Evolutionary conservation across 2,113 vertebrate genomes (phyloP).

Genomic region (Hippopotamus amphibius): DNA sequence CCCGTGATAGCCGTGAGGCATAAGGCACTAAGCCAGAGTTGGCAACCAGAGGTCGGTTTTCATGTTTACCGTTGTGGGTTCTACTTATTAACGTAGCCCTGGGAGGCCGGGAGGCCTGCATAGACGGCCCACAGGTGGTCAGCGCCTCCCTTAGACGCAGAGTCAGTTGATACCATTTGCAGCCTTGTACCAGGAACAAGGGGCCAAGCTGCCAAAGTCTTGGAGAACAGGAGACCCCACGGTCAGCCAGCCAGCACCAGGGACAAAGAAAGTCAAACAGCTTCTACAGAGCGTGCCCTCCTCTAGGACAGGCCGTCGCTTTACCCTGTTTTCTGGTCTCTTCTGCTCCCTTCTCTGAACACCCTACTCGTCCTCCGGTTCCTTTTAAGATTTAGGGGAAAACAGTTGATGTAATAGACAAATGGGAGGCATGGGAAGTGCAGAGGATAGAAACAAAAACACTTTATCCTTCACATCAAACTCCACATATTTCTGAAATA

Average conservation of each 20-base stretch:
- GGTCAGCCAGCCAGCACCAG: fast-evolving
- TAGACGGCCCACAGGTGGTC: not conserved
- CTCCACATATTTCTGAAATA: not conserved
- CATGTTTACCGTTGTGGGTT: not conserved
- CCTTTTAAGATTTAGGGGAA: not conserved
- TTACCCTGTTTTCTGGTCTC: fast-evolving
- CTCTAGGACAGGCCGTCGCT: fast-evolving
- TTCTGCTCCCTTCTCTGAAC: not conserved
- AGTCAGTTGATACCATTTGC: not conserved
- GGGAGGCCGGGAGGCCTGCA: not conserved
- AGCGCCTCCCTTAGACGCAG: not conserved
- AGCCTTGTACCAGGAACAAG: not conserved
- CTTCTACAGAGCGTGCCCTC: fast-evolving
- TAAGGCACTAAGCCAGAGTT: no score
- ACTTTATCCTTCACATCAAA: fast-evolving
- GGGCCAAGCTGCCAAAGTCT: not conserved
- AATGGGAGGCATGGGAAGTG: not conserved
- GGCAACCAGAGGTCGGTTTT: not conserved
- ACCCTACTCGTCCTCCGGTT: fast-evolving
- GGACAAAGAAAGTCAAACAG: no score
- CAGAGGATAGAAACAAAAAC: not conserved
- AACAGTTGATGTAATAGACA: not conserved
- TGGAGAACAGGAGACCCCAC: fast-evolving
- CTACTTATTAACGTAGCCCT: not conserved
- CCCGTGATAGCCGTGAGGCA: not conserved